Base-by-base conservation (phyloP, 2,797 vertebrate species). In the Harpagifer antarcticus region DNA sequence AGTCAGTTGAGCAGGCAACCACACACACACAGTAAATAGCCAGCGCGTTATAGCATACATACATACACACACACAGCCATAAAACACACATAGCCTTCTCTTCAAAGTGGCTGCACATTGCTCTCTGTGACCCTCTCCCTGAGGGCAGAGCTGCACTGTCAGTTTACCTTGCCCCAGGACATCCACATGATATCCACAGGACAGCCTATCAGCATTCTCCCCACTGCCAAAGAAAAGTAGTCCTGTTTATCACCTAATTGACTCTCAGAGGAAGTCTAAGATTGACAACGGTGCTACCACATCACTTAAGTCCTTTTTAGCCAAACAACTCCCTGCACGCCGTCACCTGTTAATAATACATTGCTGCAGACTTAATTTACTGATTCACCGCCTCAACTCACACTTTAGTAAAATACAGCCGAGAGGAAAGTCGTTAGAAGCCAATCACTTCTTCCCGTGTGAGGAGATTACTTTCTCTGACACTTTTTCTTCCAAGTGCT, bases 161-260 rank as follows among this genome's bases (percentile, higher is more conserved):
- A 87, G 90, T 96, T 94, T 95, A 95, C 90, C 94, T 91, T 96
- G 96, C 94, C 95, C 90, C 86, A 94, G 91, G 95, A 96, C 94
- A 96, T 94, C 85, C 88, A 86, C 88, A 83, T 91, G 93, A 96
- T 3, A 23, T 23, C 23, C 23, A 23, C 23, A 27, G 23, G 23
- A 27, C 94, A 93, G 91, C 74, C 90, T 79, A 82, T 92, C 91
- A 86, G 84, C 92, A 87, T 84, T 88, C 91, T 90, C 93, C 91
- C 90, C 88, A 86, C 90, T 92, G 92, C 91, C 81, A 68, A 84
- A 94, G 90, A 91, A 91, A 92, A 92, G 86, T 76, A 83, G 84
- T 86, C 84, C 95, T 96, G 93, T 95, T 97, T 96, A 93, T 95
- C 94, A 95, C 87, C 91, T 95, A 97, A 96, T 95, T 96, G 93